Evolutionary conservation across 92 coral and sea anemone species (phyloP).

Genomic region (Epizoanthus rinbou): DNA sequence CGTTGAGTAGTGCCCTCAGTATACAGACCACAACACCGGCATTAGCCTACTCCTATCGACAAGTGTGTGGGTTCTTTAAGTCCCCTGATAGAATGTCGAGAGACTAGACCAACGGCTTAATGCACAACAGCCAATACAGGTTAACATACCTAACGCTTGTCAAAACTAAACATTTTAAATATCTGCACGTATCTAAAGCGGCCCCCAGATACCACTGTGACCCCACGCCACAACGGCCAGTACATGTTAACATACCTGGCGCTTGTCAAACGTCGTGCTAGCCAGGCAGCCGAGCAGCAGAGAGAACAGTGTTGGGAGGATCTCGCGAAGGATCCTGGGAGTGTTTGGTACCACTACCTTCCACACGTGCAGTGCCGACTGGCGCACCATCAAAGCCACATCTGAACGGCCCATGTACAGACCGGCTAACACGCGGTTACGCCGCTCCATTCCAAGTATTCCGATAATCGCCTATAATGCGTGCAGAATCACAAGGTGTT

Average conservation of each 20-base stretch:
- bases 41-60: too few relatives aligned
- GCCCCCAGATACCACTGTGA: too few relatives aligned
- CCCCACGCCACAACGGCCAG: neutral
- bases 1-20: too few relatives aligned
- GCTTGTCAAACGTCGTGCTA: slow-evolving; percentile 94
- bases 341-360: slow-evolving; percentile 99
- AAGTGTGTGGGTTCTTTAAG: too few relatives aligned
- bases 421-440: slow-evolving; percentile 97
- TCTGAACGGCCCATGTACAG: slow-evolving; percentile 99
- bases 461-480: slow-evolving; percentile 80
- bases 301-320: slow-evolving; percentile 93
- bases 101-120: too few relatives aligned
- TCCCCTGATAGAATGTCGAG: too few relatives aligned
- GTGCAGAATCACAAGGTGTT: too few relatives aligned
- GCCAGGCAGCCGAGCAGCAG: slow-evolving; percentile 95
- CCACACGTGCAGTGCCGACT: slow-evolving; percentile 98
- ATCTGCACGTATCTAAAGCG: too few relatives aligned
- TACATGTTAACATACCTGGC: slow-evolving; percentile 71
- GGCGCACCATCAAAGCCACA: slow-evolving; percentile 97
- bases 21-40: too few relatives aligned
- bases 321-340: slow-evolving; percentile 94
- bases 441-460: slow-evolving; percentile 86
- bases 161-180: too few relatives aligned
- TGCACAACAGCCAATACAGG: too few relatives aligned
- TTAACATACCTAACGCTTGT: too few relatives aligned